A percentile compares a stretch with the other conserved stretches of the same genome.
phyloP scores from a whole-genome alignment of 2,113 vertebrate species.

The Canis aureus region DNA sequence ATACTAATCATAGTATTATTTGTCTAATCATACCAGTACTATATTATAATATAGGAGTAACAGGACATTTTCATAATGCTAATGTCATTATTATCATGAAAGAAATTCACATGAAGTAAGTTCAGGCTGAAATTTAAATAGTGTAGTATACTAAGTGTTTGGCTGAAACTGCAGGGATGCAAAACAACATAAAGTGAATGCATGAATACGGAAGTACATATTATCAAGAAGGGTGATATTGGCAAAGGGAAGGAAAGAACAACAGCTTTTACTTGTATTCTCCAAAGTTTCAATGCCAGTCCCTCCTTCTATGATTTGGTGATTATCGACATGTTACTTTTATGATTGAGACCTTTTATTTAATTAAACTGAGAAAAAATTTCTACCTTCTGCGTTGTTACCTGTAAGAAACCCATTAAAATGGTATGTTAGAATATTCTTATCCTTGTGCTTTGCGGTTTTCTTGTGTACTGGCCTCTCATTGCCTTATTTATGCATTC shows the following conservation, averaged over 20 bases:
- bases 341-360: neutral
- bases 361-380: neutral
- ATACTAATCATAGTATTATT: neutral
- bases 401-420: neutral
- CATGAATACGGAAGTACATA: neutral
- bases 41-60: neutral
- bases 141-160: neutral
- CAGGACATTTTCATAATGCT: neutral
- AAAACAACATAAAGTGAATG: neutral
- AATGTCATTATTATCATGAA: neutral
- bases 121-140: neutral
- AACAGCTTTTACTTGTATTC: neutral
- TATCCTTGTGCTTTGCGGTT: neutral
- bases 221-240: neutral
- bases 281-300: neutral
- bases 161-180: neutral
- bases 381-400: neutral
- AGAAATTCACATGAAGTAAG: neutral
- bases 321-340: neutral
- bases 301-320: neutral
- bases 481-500: neutral
- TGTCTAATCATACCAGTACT: neutral
- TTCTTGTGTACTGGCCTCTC: neutral
- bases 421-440: neutral
- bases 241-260: neutral